These are phyloP conservation scores for Idaea dimidiata DNA, from an alignment of 2,888 invertebrate genomes.

Conservation along the genomic window DNA sequence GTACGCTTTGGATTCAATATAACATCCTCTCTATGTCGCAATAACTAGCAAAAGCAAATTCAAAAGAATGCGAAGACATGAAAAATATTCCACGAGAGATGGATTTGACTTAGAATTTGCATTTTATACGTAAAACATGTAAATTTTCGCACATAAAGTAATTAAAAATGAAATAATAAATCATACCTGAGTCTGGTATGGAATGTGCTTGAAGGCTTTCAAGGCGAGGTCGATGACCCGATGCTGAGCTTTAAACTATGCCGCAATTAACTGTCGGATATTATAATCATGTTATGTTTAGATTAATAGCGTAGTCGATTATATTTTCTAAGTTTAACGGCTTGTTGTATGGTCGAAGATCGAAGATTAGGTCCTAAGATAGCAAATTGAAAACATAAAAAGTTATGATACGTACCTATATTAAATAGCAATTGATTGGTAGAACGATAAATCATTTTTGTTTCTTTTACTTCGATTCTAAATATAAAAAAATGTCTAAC, in stretches of 20 bases:
- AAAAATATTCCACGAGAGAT: neutral
- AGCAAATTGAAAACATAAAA: neutral
- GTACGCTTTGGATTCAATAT: too few species aligned
- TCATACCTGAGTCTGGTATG: neutral
- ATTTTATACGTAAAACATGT: neutral
- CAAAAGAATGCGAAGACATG: too few species aligned
- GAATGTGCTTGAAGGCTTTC: neutral
- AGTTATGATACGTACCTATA: too few species aligned
- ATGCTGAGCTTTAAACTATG: neutral
- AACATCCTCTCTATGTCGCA: too few species aligned
- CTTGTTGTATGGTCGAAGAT: neutral
- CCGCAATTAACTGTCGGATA: neutral
- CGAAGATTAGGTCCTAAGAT: neutral
- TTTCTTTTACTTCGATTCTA: too few species aligned
- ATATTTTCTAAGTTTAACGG: slow-evolving; percentile 1
- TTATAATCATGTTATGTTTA: slow-evolving; percentile 1
- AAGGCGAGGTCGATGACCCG: neutral
- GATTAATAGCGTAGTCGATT: neutral
- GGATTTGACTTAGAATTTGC: neutral
- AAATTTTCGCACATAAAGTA: neutral
- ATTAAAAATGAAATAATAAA: neutral
- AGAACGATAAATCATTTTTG: too few species aligned
- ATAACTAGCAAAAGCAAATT: too few species aligned
- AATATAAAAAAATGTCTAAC: too few species aligned
- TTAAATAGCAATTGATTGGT: too few species aligned